These are phyloP conservation scores for Apoda limacodes DNA, from an alignment of 2,888 invertebrate genomes.

Conservation along the genomic window DNA sequence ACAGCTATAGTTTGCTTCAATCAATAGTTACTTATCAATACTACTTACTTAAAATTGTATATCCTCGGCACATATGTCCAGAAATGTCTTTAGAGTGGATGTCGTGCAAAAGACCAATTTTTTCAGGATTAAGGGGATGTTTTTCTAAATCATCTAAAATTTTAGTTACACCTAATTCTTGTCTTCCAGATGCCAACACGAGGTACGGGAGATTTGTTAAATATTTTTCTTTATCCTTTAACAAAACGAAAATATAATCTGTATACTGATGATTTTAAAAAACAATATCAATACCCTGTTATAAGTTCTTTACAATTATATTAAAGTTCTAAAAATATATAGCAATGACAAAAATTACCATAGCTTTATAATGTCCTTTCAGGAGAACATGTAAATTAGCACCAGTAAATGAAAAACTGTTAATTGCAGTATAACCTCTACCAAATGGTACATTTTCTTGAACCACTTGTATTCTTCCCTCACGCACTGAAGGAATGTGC, in stretches of 20 bases:
- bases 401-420: slow-evolving; percentile 35
- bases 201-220: slow-evolving; percentile 48
- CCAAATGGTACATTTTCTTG: slow-evolving; percentile 27
- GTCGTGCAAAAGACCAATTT: slow-evolving; percentile 42
- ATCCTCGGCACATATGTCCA: slow-evolving; percentile 73
- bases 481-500: slow-evolving; percentile 23
- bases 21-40: background rate
- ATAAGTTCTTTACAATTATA: no score
- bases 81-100: slow-evolving; percentile 40
- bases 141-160: slow-evolving; percentile 26
- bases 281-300: no score
- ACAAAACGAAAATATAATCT: no score
- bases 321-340: no score
- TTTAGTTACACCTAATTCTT: slow-evolving; percentile 35
- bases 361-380: background rate
- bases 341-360: no score
- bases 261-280: no score
- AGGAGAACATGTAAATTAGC: slow-evolving; percentile 27
- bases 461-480: slow-evolving; percentile 29
- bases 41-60: slow-evolving; percentile 48
- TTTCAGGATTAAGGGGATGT: slow-evolving; percentile 37
- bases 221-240: slow-evolving; percentile 22
- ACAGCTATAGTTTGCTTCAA: no score
- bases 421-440: slow-evolving; percentile 29
- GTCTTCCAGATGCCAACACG: slow-evolving; percentile 64